These are phyloP conservation scores for Crypturellus undulatus DNA, from an alignment of 2,113 vertebrate species.

Conservation along the genomic window DNA sequence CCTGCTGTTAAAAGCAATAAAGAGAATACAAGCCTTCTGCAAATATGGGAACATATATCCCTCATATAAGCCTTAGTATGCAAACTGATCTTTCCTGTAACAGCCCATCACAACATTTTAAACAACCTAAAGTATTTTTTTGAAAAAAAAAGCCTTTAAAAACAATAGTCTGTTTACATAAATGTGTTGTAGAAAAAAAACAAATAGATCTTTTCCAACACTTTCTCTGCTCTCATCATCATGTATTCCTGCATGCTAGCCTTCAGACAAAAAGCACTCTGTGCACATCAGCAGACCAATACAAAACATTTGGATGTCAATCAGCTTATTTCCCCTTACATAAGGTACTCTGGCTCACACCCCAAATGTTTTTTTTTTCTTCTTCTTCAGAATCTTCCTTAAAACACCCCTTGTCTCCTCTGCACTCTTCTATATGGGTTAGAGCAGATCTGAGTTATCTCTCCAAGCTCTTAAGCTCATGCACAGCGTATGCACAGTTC, in stretches of 20 bases:
- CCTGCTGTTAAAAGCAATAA: neutral
- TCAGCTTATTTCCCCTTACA: neutral
- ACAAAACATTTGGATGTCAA: neutral
- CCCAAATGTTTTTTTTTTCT: neutral
- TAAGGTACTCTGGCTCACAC: neutral
- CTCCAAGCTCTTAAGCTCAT: neutral
- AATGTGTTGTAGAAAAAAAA: neutral
- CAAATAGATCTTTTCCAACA: neutral
- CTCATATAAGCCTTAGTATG: neutral
- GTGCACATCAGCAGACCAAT: no score
- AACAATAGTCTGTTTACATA: neutral
- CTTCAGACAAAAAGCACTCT: neutral
- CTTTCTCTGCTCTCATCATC: neutral
- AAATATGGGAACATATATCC: neutral
- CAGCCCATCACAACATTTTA: neutral
- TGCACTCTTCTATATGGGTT: neutral
- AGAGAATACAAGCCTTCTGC: neutral
- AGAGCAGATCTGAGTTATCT: neutral
- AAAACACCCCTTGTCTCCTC: neutral
- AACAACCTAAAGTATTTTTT: neutral
- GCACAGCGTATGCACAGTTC: neutral
- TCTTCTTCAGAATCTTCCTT: neutral
- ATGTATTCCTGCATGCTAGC: neutral
- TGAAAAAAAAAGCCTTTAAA: neutral
- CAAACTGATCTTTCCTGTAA: neutral